Conservation (phyloP, 2,888 invertebrate genomes). For the Lottia scabra region DNA sequence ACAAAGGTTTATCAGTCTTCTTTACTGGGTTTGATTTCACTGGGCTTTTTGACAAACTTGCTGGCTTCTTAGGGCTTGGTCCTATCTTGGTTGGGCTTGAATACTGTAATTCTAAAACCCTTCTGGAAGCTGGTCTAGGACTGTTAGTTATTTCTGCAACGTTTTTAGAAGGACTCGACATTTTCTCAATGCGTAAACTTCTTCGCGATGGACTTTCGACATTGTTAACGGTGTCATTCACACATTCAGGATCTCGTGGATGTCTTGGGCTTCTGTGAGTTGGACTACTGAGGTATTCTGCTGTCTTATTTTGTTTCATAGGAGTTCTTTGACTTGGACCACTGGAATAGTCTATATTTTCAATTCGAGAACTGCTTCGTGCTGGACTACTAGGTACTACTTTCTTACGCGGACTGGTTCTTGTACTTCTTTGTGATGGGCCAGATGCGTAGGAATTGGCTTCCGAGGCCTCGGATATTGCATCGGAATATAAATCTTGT, state of each 20-base stretch:
- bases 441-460: background rate
- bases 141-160: no score
- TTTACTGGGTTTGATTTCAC: background rate
- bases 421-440: background rate
- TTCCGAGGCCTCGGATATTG: background rate
- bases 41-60: no score
- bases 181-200: background rate
- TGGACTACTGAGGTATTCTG: no score
- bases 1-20: conserved; percentile 8
- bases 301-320: no score
- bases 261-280: no score
- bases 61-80: no score
- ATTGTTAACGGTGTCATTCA: background rate
- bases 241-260: background rate
- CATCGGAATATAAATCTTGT: background rate
- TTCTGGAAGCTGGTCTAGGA: no score
- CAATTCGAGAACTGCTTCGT: background rate
- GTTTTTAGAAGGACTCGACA: background rate
- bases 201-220: background rate
- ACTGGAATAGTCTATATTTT: background rate
- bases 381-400: background rate
- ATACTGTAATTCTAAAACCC: no score
- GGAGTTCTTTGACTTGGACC: no score
- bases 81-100: no score
- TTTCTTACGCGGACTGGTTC: background rate